These are phyloP conservation scores for Sebastes trivittatus DNA, from an alignment of 2,797 vertebrate genomes.

Conservation along the genomic window DNA sequence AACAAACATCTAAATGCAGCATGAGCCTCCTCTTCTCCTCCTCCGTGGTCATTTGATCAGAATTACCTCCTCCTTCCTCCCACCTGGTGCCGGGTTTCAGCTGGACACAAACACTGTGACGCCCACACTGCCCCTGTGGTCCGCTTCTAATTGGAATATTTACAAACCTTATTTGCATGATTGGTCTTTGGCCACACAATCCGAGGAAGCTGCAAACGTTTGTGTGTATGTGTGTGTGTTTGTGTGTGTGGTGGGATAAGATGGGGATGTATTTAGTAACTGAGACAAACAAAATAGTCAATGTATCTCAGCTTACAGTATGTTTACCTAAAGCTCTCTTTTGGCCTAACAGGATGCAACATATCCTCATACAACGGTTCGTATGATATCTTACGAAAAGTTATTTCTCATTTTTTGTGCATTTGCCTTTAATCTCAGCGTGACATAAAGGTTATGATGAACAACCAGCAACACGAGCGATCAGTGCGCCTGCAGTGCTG, in stretches of 20 bases:
- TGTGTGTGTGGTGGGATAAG: background rate
- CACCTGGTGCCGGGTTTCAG: constrained; percentile 14
- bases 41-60: background rate
- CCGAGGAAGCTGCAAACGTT: background rate
- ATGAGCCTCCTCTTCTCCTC: background rate
- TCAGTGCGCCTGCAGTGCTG: too few relatives aligned
- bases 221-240: background rate
- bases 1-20: background rate
- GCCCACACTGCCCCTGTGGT: constrained; percentile 10
- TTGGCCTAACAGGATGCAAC: background rate
- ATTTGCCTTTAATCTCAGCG: too few relatives aligned
- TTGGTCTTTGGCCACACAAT: constrained; percentile 14
- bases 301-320: background rate
- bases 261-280: background rate
- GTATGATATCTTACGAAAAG: too few relatives aligned
- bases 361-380: too few relatives aligned
- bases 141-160: constrained; percentile 27
- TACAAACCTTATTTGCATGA: constrained; percentile 39
- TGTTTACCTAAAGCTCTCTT: background rate
- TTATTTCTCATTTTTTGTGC: too few relatives aligned
- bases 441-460: too few relatives aligned
- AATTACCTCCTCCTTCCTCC: constrained; percentile 2
- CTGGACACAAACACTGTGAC: constrained; percentile 16
- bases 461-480: too few relatives aligned
- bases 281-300: background rate